These are phyloP conservation scores for Dipus sagitta DNA, from an alignment of 2,797 vertebrate species.

Conservation along the genomic window DNA sequence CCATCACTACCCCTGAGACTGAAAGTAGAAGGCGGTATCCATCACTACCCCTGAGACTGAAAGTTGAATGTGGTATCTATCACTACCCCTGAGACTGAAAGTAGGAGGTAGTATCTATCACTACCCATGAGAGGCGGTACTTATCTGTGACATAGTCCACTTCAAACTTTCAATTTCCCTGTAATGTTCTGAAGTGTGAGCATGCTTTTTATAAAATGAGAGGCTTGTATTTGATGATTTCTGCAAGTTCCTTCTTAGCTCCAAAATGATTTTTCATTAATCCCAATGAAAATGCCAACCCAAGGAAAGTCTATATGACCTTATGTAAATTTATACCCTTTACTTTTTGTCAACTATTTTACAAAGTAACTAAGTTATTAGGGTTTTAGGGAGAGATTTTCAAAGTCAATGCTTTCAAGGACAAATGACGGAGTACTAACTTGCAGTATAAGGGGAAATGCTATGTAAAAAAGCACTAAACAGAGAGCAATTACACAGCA, in stretches of 20 bases:
- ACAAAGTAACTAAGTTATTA: slow-evolving; percentile 60
- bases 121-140: not conserved
- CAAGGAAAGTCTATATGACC: slow-evolving; percentile 68
- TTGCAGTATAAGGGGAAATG: not conserved
- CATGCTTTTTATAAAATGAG: slow-evolving; percentile 52
- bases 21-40: no score
- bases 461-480: not conserved
- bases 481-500: not conserved
- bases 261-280: slow-evolving; percentile 69
- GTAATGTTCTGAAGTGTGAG: slow-evolving; percentile 65
- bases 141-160: slow-evolving; percentile 52
- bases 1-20: no score
- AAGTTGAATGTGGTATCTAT: no score
- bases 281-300: slow-evolving; percentile 76
- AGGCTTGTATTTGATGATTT: slow-evolving; percentile 32
- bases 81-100: no score
- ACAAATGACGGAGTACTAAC: slow-evolving; percentile 13
- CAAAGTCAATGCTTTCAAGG: slow-evolving; percentile 47
- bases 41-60: no score
- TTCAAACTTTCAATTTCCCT: slow-evolving; percentile 78
- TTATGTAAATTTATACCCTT: slow-evolving; percentile 56
- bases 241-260: slow-evolving; percentile 54
- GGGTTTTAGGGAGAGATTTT: slow-evolving; percentile 52
- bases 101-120: slow-evolving; percentile 42
- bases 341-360: slow-evolving; percentile 48